Conservation (phyloP, 2,888 invertebrate genomes). For the Zaprionus bogoriensis region DNA sequence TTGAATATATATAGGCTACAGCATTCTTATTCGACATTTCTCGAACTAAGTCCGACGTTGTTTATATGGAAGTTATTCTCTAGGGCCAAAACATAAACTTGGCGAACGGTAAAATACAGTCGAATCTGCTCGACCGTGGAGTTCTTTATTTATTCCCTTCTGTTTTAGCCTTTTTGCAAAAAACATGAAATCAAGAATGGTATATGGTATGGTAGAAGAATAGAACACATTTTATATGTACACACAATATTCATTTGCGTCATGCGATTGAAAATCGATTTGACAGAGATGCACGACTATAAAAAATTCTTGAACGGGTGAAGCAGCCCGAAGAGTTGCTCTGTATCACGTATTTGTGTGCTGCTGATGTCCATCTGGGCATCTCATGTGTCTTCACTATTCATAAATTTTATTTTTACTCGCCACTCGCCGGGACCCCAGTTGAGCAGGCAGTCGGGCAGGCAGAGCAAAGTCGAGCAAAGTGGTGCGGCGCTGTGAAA, state of each 20-base stretch:
- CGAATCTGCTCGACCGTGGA: too few relatives aligned
- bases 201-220: too few relatives aligned
- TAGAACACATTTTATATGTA: neutral
- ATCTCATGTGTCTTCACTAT: constrained; percentile 37
- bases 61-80: too few relatives aligned
- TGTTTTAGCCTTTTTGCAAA: too few relatives aligned
- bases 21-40: too few relatives aligned
- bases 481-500: neutral
- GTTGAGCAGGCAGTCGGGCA: neutral
- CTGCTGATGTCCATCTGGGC: constrained; percentile 33
- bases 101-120: too few relatives aligned
- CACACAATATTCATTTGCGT: constrained; percentile 35
- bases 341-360: too few relatives aligned
- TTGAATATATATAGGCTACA: too few relatives aligned
- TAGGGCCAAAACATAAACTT: too few relatives aligned
- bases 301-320: constrained; percentile 18
- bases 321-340: neutral
- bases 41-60: too few relatives aligned
- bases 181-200: neutral
- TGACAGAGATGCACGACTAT: constrained; percentile 26
- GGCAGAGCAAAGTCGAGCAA: neutral
- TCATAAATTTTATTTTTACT: constrained; percentile 42
- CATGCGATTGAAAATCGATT: constrained; percentile 51
- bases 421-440: constrained; percentile 4
- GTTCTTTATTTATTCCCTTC: too few relatives aligned